phyloP scores from a whole-genome alignment of 1,140 invertebrate species.

The Drosophila carrolli region DNA sequence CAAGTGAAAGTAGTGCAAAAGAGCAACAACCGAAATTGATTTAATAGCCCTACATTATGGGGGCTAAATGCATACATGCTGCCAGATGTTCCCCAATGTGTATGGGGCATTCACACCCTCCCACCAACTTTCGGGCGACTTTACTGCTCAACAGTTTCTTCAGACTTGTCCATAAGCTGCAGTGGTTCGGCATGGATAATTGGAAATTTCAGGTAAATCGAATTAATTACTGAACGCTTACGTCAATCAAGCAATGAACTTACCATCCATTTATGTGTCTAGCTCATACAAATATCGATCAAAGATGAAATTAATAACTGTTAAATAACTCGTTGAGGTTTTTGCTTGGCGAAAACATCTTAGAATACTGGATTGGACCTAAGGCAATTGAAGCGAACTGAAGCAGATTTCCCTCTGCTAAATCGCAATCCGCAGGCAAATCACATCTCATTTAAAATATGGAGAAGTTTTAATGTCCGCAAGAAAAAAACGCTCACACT shows the following conservation, averaged over 20 bases:
- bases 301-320: background rate
- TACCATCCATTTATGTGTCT: background rate
- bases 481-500: background rate
- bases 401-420: too few relatives aligned
- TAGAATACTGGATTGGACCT: too few relatives aligned
- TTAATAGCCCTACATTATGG: conserved; percentile 71
- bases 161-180: background rate
- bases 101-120: conserved; percentile 7
- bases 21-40: conserved; percentile 76
- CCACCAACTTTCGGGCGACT: conserved; percentile 9
- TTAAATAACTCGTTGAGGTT: background rate
- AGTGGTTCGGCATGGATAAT: background rate
- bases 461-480: background rate
- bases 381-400: too few relatives aligned
- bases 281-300: background rate
- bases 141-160: conserved; percentile 4
- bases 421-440: too few relatives aligned
- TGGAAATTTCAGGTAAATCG: background rate
- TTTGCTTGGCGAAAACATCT: background rate
- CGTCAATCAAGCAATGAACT: background rate
- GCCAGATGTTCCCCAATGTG: conserved; percentile 3
- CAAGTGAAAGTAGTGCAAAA: conserved; percentile 70
- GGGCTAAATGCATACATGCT: conserved; percentile 27
- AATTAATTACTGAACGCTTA: conserved; percentile 4
- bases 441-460: background rate